A percentile compares a stretch with the other conserved stretches of the same genome.
Conservation (phyloP, 2,113 vertebrate genomes). For the Mustela lutreola region DNA sequence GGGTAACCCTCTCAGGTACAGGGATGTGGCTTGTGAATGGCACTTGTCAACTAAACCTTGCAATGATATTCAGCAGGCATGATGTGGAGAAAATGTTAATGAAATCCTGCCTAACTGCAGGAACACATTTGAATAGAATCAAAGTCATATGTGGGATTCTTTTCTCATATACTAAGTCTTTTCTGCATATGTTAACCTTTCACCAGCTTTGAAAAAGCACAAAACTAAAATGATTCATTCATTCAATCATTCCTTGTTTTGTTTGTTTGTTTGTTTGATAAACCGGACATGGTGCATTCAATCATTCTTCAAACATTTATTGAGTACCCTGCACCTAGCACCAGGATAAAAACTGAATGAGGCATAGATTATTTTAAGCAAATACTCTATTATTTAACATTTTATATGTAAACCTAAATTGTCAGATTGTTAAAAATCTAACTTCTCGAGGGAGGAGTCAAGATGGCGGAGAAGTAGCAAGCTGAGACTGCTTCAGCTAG, state of each 20-base stretch:
- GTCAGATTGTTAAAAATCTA: conserved; percentile 30
- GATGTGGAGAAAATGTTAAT: conserved; percentile 76
- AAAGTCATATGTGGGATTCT: conserved; percentile 77
- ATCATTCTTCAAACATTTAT: conserved; percentile 69
- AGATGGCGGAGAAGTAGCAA: no score
- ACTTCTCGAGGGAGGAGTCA: no score
- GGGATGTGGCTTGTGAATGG: conserved; percentile 64
- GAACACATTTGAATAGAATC: conserved; percentile 82
- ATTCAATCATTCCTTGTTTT: conserved; percentile 68
- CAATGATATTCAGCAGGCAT: conserved; percentile 68
- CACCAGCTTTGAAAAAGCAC: conserved; percentile 54
- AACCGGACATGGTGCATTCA: conserved; percentile 34
- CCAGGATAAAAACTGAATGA: conserved; percentile 49
- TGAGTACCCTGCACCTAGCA: background rate
- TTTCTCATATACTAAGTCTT: conserved; percentile 65
- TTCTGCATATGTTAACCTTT: conserved; percentile 82
- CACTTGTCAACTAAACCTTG: conserved; percentile 69
- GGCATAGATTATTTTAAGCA: conserved; percentile 53
- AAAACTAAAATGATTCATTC: conserved; percentile 67
- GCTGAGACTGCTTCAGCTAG: no score
- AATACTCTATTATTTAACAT: conserved; percentile 65
- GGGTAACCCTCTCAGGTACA: conserved; percentile 22
- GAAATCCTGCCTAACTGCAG: conserved; percentile 74
- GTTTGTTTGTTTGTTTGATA: background rate
- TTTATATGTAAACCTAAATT: conserved; percentile 51